Conservation (phyloP, 2,797 vertebrate species). For the Propithecus perrieri region DNA sequence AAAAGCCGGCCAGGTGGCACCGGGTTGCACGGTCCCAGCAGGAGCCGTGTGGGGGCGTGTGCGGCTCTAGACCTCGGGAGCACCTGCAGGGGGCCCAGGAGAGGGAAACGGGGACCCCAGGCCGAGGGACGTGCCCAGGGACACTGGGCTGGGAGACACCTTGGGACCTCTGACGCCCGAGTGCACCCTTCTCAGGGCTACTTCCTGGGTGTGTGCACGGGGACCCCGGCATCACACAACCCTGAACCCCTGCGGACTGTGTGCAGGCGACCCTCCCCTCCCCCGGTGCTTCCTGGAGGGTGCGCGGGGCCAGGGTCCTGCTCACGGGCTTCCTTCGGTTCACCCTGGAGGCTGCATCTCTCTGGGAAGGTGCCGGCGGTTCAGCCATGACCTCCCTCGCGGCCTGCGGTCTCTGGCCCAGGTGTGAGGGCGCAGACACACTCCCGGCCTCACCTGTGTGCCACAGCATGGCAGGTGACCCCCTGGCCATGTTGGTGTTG, state of each 20-base stretch:
- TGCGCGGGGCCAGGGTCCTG: not conserved
- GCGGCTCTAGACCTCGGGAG: accelerated
- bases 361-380: no score
- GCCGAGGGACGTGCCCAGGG: accelerated
- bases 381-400: accelerated
- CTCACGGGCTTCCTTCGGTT: not conserved
- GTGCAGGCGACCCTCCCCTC: no score
- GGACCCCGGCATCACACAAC: no score
- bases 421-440: not conserved
- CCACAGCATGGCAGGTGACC: not conserved
- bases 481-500: accelerated
- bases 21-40: accelerated
- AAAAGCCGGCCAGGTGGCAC: not conserved
- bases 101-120: accelerated
- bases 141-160: accelerated
- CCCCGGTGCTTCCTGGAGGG: not conserved
- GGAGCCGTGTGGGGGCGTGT: accelerated
- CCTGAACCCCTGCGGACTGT: not conserved
- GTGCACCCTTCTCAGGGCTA: accelerated
- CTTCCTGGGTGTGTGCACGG: accelerated
- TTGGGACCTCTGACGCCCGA: accelerated
- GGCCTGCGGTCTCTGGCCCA: accelerated
- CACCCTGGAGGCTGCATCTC: not conserved
- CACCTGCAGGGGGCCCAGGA: accelerated
- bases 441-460: not conserved